These are phyloP conservation scores for Xanthia icteritia DNA, from an alignment of 2,888 invertebrate species.

Conservation along the genomic window DNA sequence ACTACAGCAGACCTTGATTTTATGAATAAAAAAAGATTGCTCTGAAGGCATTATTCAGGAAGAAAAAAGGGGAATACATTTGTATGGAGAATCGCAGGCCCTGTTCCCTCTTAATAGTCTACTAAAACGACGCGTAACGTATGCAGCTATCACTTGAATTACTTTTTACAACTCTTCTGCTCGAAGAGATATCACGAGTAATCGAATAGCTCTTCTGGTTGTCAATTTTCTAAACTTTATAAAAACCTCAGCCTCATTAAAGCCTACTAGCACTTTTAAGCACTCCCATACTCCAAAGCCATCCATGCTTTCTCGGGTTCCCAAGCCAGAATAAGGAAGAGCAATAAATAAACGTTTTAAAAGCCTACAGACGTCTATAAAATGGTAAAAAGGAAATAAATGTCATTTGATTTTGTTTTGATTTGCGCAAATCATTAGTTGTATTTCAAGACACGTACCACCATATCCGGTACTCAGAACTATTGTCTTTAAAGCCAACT, in stretches of 20 bases:
- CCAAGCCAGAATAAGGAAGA: conserved; percentile 35
- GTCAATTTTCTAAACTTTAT: neutral
- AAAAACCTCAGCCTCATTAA: neutral
- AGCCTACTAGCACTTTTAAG: neutral
- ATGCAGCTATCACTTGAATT: neutral
- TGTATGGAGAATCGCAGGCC: no score
- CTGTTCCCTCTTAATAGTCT: no score
- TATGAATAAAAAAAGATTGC: no score
- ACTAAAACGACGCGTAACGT: neutral
- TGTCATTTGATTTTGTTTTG: conserved; percentile 61
- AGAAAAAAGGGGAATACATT: no score
- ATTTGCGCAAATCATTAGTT: conserved; percentile 60
- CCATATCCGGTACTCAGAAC: conserved; percentile 57
- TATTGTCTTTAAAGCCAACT: conserved; percentile 44
- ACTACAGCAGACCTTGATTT: no score
- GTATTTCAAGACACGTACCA: conserved; percentile 56
- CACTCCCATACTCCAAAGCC: neutral
- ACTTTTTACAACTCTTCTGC: neutral
- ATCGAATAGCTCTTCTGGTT: neutral
- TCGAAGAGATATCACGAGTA: neutral
- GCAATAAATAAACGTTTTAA: conserved; percentile 30
- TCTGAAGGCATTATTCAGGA: no score
- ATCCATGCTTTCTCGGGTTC: conserved; percentile 2
- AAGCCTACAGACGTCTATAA: conserved; percentile 15
- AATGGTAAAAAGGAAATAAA: conserved; percentile 53